phyloP scores from a whole-genome alignment of 2,113 vertebrate genomes.

The Rhynchopsitta pachyrhyncha region DNA sequence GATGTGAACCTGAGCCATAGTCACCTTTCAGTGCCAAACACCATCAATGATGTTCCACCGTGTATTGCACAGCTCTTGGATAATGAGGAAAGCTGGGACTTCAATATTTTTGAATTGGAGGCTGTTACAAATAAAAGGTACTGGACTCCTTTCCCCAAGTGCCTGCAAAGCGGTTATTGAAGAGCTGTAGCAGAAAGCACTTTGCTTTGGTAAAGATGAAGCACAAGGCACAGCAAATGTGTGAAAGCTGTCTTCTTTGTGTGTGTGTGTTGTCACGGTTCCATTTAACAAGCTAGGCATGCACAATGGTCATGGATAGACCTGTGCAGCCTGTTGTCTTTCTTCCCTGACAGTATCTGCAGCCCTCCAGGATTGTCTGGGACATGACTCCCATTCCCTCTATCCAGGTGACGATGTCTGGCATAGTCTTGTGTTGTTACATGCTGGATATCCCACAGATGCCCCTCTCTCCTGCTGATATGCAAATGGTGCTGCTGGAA shows the following conservation, averaged over 20 bases:
- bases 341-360: neutral
- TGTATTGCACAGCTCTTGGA: slow-evolving; percentile 86
- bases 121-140: slow-evolving; percentile 93
- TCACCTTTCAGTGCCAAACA: slow-evolving; percentile 83
- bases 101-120: slow-evolving; percentile 95
- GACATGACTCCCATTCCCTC: neutral
- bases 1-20: slow-evolving; percentile 85
- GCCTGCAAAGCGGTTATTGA: neutral
- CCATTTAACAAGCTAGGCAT: neutral
- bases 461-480: neutral
- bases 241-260: neutral
- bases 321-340: neutral
- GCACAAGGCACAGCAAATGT: neutral
- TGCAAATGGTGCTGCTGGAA: neutral
- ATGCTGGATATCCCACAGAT: neutral
- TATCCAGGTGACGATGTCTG: neutral
- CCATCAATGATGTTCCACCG: slow-evolving; percentile 86
- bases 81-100: slow-evolving; percentile 93
- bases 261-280: neutral
- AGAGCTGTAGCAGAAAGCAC: neutral
- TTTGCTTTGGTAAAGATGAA: neutral
- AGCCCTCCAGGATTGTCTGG: neutral
- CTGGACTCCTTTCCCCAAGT: neutral
- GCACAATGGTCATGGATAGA: neutral
- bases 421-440: too few relatives aligned